Evolutionary conservation across 2,113 vertebrate species (phyloP).

Genomic region (Saccopteryx bilineata): DNA sequence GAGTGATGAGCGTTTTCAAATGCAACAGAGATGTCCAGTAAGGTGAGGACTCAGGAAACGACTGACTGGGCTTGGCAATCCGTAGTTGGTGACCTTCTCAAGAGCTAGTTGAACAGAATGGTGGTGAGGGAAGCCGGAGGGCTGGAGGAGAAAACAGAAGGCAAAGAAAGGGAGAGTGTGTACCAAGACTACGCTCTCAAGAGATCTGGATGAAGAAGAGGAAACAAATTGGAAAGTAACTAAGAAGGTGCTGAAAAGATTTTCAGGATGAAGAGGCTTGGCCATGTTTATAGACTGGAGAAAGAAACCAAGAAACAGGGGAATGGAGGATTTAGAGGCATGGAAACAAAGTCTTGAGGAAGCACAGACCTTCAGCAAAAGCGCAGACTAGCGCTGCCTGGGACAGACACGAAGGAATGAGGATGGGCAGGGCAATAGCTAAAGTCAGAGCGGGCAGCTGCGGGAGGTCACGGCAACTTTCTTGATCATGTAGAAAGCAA

Average conservation of each 20-base stretch:
- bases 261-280: not conserved
- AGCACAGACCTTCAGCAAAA: not conserved
- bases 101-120: not conserved
- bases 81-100: not conserved
- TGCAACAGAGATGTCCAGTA: not conserved
- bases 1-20: not conserved
- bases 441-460: not conserved
- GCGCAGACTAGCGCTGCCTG: not conserved
- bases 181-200: not conserved
- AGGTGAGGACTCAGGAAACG: not conserved
- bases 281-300: not conserved
- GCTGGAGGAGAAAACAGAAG: slow-evolving; percentile 5
- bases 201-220: not conserved
- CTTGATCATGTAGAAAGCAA: not conserved
- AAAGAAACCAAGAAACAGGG: not conserved
- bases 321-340: not conserved
- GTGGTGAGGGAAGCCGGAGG: not conserved
- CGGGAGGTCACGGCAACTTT: not conserved
- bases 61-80: not conserved
- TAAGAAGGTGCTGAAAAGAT: not conserved
- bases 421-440: not conserved
- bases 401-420: not conserved
- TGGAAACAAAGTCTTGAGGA: not conserved
- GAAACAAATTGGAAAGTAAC: not conserved
- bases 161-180: not conserved